These are phyloP conservation scores for Garra rufa DNA, from an alignment of 2,113 vertebrate genomes.

Conservation along the genomic window DNA sequence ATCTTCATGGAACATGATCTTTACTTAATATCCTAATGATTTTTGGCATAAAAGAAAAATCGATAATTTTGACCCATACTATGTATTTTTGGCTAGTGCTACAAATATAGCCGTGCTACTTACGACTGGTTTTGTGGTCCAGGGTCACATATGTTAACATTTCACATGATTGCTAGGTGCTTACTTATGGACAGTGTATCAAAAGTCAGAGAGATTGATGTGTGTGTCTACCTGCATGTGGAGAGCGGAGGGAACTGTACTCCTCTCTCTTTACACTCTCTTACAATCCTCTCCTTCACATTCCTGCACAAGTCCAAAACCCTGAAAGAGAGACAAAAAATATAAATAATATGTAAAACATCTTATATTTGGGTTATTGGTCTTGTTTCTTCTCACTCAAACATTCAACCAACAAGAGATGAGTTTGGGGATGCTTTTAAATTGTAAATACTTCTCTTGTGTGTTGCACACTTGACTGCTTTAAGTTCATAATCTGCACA, in stretches of 20 bases:
- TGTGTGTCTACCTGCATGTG: constrained; percentile 86
- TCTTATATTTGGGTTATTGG: no score
- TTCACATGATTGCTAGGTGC: not conserved
- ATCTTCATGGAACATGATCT: no score
- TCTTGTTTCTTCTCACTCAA: not conserved
- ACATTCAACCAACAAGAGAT: not conserved
- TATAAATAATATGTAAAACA: no score
- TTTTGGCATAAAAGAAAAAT: no score
- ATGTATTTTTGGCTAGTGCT: no score
- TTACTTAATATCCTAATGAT: no score
- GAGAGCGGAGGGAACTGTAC: constrained; percentile 93
- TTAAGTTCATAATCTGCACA: not conserved
- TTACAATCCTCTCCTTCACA: constrained; percentile 91
- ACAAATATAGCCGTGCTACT: no score
- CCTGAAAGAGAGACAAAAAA: constrained; percentile 68
- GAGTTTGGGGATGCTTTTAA: not conserved
- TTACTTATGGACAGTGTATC: not conserved
- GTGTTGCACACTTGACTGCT: not conserved
- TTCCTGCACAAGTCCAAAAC: constrained; percentile 96
- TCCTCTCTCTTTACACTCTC: constrained; percentile 95
- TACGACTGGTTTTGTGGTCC: no score
- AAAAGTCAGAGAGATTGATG: not conserved
- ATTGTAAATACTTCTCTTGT: not conserved
- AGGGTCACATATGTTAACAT: no score
- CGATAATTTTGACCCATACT: no score